Base-by-base conservation (phyloP, 2,113 vertebrate species). In the Callorhinus ursinus region DNA sequence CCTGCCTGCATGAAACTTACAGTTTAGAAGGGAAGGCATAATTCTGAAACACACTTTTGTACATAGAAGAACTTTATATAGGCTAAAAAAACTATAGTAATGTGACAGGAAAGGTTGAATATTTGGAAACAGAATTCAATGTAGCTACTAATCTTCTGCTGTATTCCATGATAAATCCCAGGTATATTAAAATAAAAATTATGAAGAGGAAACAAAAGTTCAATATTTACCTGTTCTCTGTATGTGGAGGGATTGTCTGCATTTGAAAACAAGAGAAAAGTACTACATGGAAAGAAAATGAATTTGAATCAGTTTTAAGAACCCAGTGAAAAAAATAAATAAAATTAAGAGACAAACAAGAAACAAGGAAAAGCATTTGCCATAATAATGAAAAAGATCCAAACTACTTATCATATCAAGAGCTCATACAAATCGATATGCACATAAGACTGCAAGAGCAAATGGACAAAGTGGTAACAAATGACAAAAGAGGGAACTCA, bases 241-340 rank as follows among this genome's bases (percentile, higher is more conserved):
- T 51, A 88, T 51, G 7, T 33, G 14, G 15, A 93, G 65, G 10
- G 15, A 86, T 46, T 72, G 36, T 46, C 18, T 91, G 31, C 5
- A 91, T 83, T 93, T 90, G 33, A 77, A 97, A 96, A 91, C 14
- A 84, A 67, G n/a, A 90, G 76, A 90, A 80, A 94, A 93, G 82
- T 88, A 83, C 46, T n/a, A 57, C 10, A 81, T 13, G 22, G 36
- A 84, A 63, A 77, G 61, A 67, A 88, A 92, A 53, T 26, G 26
- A 87, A 33, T 86, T 87, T 87, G 26, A 80, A 69, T 87, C 46
- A 80, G 61, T 80, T 87, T 79, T 86, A 36, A 67, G 93, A 84
- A 82, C 39, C 19, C 19, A 86, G 55, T 71, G 83, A 33, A 76
- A 46, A 83, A 96, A 59, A 88, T 82, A 87, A 72, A 74, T 87